Conservation (phyloP, 2,113 vertebrate species). For the Podiceps cristatus region DNA sequence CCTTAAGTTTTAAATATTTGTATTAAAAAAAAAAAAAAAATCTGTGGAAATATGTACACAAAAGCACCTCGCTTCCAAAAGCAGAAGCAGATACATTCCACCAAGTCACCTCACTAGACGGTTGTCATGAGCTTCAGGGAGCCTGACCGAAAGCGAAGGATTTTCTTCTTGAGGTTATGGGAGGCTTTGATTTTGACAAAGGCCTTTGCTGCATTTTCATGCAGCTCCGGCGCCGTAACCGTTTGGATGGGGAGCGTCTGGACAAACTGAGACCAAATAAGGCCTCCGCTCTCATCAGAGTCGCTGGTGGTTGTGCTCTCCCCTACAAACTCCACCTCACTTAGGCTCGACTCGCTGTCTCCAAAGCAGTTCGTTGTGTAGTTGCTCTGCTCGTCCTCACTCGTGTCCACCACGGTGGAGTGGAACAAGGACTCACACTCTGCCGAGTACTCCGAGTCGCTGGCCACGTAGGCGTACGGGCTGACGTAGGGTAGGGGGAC, state of each 20-base stretch:
- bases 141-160: conserved; percentile 91
- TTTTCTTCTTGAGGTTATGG: conserved; percentile 95
- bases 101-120: conserved; percentile 76
- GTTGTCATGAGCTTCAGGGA: conserved; percentile 97
- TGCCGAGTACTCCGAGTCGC: conserved; percentile 94
- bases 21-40: conserved; percentile 35
- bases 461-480: conserved; percentile 83
- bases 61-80: conserved; percentile 34
- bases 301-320: conserved; percentile 86
- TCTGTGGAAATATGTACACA: conserved; percentile 63
- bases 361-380: conserved; percentile 94
- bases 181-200: conserved; percentile 96
- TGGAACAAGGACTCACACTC: conserved; percentile 94
- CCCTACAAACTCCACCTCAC: conserved; percentile 85
- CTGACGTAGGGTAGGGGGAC: conserved; percentile 77
- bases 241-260: conserved; percentile 79
- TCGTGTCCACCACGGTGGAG: conserved; percentile 92
- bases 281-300: conserved; percentile 87
- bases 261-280: conserved; percentile 89
- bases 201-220: conserved; percentile 80
- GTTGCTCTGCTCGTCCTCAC: conserved; percentile 90
- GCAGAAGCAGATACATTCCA: conserved; percentile 12
- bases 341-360: conserved; percentile 91
- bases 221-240: conserved; percentile 69
- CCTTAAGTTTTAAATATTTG: conserved; percentile 75